Conservation (phyloP, 2,888 invertebrate species). For the Caenorhabditis sp. region DNA sequence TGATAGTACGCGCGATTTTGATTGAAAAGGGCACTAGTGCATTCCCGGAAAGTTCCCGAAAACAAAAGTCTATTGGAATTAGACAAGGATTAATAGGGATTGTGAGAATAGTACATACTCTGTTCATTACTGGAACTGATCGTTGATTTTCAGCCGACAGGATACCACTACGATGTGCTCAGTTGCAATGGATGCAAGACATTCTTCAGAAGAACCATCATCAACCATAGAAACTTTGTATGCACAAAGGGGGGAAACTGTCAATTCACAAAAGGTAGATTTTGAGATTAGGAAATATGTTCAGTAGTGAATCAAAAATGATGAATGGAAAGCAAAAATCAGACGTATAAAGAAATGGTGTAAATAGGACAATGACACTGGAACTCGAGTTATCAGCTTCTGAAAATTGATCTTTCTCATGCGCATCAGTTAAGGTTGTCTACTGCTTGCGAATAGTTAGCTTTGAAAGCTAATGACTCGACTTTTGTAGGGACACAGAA, state of each 20-base stretch:
- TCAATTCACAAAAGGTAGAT: constrained; percentile 73
- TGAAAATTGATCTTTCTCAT: no score
- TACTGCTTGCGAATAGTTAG: background rate
- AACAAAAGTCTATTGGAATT: background rate
- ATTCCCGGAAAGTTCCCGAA: background rate
- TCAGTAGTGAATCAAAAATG: no score
- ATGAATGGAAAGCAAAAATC: no score
- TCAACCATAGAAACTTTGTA: constrained; percentile 67
- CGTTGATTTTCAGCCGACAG: constrained; percentile 70
- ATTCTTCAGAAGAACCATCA: constrained; percentile 75
- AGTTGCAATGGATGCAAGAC: constrained; percentile 79
- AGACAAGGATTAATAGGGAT: background rate
- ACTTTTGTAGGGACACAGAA: no score
- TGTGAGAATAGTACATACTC: background rate
- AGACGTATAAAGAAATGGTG: no score
- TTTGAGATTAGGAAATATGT: background rate
- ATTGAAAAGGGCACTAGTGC: constrained; percentile 7
- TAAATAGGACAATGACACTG: background rate
- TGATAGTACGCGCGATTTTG: constrained; percentile 15
- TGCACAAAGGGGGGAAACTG: constrained; percentile 75
- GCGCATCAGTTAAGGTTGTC: no score
- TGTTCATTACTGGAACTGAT: background rate
- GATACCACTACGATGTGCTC: constrained; percentile 77
- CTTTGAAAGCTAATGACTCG: no score
- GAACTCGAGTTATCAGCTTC: background rate